Percentiles rank a stretch among this genome's conserved stretches.
These are phyloP conservation scores for Cheilosia grossa DNA, from an alignment of 2,888 invertebrate species.

Conservation along the genomic window DNA sequence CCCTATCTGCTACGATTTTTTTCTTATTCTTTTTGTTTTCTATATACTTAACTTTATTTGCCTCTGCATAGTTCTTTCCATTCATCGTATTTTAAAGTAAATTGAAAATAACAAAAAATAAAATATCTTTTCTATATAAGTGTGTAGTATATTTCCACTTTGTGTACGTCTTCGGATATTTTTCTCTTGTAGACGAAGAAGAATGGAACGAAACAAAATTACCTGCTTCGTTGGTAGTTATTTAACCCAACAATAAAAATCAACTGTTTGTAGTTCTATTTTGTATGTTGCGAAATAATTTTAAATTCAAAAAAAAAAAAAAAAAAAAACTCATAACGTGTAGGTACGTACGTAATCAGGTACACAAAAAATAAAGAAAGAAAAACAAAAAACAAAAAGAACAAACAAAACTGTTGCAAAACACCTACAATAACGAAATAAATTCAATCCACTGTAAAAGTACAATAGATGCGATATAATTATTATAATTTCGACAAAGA, in stretches of 20 bases:
- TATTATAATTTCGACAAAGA: constrained; percentile 34
- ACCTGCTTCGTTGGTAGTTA: too few species aligned
- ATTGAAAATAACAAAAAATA: constrained; percentile 28
- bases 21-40: constrained; percentile 18
- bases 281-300: too few species aligned
- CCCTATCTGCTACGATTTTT: constrained; percentile 29
- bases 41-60: constrained; percentile 13
- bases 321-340: not conserved
- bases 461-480: constrained; percentile 7
- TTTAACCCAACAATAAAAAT: not conserved
- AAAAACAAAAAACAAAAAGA: constrained; percentile 7
- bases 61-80: constrained; percentile 31
- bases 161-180: not conserved
- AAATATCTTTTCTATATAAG: constrained; percentile 26
- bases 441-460: not conserved
- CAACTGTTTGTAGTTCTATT: too few species aligned
- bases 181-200: not conserved
- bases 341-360: not conserved
- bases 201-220: not conserved
- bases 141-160: not conserved
- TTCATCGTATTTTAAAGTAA: constrained; percentile 46
- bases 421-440: constrained; percentile 2
- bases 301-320: too few species aligned
- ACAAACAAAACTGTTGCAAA: constrained; percentile 20
- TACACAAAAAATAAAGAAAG: not conserved